Conservation (phyloP, 2,888 invertebrate species). For the Noctua comes region DNA sequence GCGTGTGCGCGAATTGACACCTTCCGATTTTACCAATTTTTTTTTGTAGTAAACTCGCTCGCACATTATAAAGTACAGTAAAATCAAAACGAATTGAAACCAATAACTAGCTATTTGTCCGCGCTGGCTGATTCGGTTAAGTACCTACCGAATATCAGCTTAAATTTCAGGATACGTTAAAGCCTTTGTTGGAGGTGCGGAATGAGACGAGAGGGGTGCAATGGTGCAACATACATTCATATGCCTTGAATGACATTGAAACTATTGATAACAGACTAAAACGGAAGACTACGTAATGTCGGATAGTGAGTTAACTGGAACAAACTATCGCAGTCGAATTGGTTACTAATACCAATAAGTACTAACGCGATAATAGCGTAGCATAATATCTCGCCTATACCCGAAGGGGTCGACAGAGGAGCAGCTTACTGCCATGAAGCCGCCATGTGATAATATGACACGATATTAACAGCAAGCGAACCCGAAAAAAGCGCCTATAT, state of each 20-base stretch:
- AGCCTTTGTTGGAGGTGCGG: too few relatives aligned
- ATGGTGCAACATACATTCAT: constrained; percentile 11
- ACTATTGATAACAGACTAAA: constrained; percentile 38
- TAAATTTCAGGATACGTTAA: too few relatives aligned
- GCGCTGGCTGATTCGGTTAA: too few relatives aligned
- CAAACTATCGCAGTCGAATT: constrained; percentile 18
- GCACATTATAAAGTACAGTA: too few relatives aligned
- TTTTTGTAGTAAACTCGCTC: too few relatives aligned
- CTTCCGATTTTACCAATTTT: too few relatives aligned
- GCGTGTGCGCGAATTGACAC: too few relatives aligned
- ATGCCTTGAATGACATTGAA: constrained; percentile 44
- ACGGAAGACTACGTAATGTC: constrained; percentile 49
- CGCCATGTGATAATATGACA: not conserved
- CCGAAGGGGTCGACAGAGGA: not conserved
- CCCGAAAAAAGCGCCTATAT: not conserved
- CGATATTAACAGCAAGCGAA: not conserved
- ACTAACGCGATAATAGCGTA: not conserved
- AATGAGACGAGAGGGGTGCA: too few relatives aligned
- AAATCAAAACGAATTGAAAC: too few relatives aligned
- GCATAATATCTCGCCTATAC: not conserved
- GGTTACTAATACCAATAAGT: not conserved
- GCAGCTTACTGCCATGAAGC: not conserved
- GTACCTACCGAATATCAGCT: too few relatives aligned
- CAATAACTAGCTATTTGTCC: too few relatives aligned
- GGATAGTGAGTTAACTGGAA: constrained; percentile 33